Evolutionary conservation across 2,888 invertebrate species (phyloP).

Genomic region (Ditula angustiorana): DNA sequence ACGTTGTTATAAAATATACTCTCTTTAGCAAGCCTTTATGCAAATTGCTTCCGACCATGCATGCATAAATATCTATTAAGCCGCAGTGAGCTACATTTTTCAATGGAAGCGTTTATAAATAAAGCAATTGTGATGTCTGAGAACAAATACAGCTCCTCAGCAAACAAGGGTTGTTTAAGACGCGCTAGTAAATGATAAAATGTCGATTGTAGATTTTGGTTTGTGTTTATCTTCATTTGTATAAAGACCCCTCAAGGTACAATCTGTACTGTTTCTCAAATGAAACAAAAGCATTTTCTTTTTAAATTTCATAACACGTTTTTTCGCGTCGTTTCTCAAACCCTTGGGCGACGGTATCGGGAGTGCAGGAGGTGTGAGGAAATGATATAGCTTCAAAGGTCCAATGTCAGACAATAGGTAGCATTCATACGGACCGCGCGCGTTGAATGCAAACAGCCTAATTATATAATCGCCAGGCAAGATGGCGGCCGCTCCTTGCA

Average conservation of each 20-base stretch:
- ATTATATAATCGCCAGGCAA: slow-evolving; percentile 71
- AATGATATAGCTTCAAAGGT: slow-evolving; percentile 83
- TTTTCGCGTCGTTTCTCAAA: slow-evolving; percentile 45
- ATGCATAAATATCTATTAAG: slow-evolving; percentile 84
- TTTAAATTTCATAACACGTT: slow-evolving; percentile 73
- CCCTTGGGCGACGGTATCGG: slow-evolving; percentile 40
- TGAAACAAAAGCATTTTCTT: slow-evolving; percentile 48
- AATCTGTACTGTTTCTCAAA: slow-evolving; percentile 27
- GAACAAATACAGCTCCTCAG: slow-evolving; percentile 61
- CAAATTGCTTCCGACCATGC: slow-evolving; percentile 78
- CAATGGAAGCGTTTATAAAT: slow-evolving; percentile 61
- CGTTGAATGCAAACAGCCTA: slow-evolving; percentile 80
- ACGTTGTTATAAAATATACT: slow-evolving; percentile 61
- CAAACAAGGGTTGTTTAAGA: slow-evolving; percentile 74
- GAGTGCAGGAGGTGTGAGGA: slow-evolving; percentile 73
- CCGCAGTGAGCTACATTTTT: slow-evolving; percentile 82
- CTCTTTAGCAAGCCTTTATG: slow-evolving; percentile 60
- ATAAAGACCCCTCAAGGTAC: slow-evolving; percentile 47
- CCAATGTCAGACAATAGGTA: slow-evolving; percentile 85
- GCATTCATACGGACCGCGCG: slow-evolving; percentile 79
- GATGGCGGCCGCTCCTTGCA: slow-evolving; percentile 65
- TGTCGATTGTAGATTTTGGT: slow-evolving; percentile 59
- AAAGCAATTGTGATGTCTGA: slow-evolving; percentile 50
- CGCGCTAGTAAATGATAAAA: slow-evolving; percentile 63
- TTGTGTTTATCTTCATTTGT: slow-evolving; percentile 57